Percentiles rank a stretch among this genome's conserved stretches.
phyloP scores from a whole-genome alignment of 2,888 invertebrate species.

The Neoitamus cyanurus region DNA sequence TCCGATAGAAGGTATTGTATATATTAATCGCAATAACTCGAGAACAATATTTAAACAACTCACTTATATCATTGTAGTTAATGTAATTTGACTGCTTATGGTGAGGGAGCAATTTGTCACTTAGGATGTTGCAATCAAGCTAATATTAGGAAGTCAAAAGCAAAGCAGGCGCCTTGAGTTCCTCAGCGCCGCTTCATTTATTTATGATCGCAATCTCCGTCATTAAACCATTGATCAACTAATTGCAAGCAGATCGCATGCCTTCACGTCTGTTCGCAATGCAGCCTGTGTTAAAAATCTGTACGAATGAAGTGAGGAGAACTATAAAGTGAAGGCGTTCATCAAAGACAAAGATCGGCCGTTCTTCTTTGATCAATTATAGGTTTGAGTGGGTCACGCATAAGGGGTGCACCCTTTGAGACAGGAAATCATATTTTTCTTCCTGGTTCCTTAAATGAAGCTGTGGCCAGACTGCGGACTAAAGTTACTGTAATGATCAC shows the following conservation, averaged over 20 bases:
- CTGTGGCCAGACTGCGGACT: not conserved
- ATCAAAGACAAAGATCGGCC: constrained; percentile 15
- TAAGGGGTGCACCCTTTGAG: not conserved
- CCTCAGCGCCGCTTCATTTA: not conserved
- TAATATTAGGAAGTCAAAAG: not conserved
- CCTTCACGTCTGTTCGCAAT: not conserved
- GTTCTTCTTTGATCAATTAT: constrained; percentile 36
- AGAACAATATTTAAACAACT: too few relatives aligned
- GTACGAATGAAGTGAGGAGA: not conserved
- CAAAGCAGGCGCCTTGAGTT: not conserved
- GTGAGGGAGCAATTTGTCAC: not conserved
- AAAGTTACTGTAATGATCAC: not conserved
- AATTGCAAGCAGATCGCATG: constrained; percentile 10
- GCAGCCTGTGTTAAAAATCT: not conserved
- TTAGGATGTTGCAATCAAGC: not conserved
- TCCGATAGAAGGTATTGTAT: too few relatives aligned
- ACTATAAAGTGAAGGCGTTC: constrained; percentile 14
- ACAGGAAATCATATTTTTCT: constrained; percentile 36
- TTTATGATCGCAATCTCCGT: not conserved
- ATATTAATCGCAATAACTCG: too few relatives aligned
- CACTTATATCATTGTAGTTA: too few relatives aligned
- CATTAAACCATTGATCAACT: not conserved
- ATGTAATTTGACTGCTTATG: not conserved
- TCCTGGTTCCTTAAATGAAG: constrained; percentile 15
- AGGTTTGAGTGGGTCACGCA: not conserved